phyloP scores from a whole-genome alignment of 2,113 vertebrate genomes.

The Sturnira hondurensis region DNA sequence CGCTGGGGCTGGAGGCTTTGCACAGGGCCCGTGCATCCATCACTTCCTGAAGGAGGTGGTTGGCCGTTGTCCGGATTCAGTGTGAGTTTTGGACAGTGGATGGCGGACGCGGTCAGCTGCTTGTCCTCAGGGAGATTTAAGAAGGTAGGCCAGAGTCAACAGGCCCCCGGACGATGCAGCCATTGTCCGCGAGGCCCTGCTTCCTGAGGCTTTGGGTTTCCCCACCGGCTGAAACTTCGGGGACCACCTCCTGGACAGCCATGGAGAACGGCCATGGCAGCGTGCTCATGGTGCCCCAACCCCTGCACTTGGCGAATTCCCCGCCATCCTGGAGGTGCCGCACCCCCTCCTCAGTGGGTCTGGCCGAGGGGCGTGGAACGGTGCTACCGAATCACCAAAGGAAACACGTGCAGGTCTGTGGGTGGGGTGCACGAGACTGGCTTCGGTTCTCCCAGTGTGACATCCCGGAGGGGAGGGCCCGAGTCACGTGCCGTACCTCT shows the following conservation, averaged over 20 bases:
- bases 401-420: background rate
- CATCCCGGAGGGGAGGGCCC: background rate
- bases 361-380: too few relatives aligned
- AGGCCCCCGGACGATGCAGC: background rate
- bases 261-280: background rate
- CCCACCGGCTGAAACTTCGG: background rate
- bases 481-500: background rate
- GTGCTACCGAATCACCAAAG: background rate
- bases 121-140: background rate
- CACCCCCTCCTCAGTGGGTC: fast-evolving
- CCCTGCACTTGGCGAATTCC: background rate
- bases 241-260: background rate
- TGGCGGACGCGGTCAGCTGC: background rate
- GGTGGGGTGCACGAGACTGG: background rate
- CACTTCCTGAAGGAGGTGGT: background rate
- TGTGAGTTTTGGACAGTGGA: background rate
- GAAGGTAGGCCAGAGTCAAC: background rate
- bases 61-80: background rate
- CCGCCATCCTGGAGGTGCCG: background rate
- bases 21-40: background rate
- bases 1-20: background rate
- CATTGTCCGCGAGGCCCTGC: fast-evolving
- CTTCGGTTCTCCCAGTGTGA: background rate
- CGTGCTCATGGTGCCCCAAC: background rate
- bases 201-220: background rate